A percentile compares a stretch with the other conserved stretches of the same genome.
These are phyloP conservation scores for Mastacembelus armatus DNA, from an alignment of 2,797 vertebrate genomes.

Conservation along the genomic window DNA sequence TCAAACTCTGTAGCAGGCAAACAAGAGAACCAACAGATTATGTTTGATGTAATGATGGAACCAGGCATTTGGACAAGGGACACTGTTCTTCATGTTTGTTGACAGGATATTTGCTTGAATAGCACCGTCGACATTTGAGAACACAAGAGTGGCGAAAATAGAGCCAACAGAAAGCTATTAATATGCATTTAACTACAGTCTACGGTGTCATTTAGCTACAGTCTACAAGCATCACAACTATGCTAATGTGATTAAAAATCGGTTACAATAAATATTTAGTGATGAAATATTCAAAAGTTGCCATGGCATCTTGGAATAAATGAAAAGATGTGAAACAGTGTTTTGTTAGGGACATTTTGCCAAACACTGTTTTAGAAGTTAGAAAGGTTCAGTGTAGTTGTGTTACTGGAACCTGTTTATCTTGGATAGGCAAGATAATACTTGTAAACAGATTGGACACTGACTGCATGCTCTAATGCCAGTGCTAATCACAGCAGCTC, in stretches of 20 bases:
- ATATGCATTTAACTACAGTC: conserved; percentile 76
- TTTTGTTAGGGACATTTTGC: conserved; percentile 52
- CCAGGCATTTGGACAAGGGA: conserved; percentile 59
- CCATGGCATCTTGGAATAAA: conserved; percentile 82
- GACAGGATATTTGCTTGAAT: conserved; percentile 76
- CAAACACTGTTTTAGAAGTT: conserved; percentile 70
- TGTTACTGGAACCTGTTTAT: conserved; percentile 66
- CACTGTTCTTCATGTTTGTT: conserved; percentile 65
- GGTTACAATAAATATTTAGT: conserved; percentile 73
- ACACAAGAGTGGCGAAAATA: conserved; percentile 71
- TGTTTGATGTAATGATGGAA: conserved; percentile 36
- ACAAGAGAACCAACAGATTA: conserved; percentile 64
- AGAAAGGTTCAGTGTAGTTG: conserved; percentile 61
- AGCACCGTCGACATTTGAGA: conserved; percentile 73
- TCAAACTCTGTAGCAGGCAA: conserved; percentile 69
- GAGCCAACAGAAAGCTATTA: conserved; percentile 79
- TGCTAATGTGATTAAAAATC: conserved; percentile 68
- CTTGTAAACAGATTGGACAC: conserved; percentile 73
- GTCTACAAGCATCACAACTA: conserved; percentile 83
- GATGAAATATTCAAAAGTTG: conserved; percentile 82
- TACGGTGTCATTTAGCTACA: conserved; percentile 73
- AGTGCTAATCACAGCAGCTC: conserved; percentile 71
- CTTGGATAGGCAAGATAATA: conserved; percentile 70
- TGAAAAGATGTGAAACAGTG: conserved; percentile 59
- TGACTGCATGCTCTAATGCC: conserved; percentile 73